These are phyloP conservation scores for Poecilia wingei DNA, from an alignment of 2,797 vertebrate species.

Conservation along the genomic window DNA sequence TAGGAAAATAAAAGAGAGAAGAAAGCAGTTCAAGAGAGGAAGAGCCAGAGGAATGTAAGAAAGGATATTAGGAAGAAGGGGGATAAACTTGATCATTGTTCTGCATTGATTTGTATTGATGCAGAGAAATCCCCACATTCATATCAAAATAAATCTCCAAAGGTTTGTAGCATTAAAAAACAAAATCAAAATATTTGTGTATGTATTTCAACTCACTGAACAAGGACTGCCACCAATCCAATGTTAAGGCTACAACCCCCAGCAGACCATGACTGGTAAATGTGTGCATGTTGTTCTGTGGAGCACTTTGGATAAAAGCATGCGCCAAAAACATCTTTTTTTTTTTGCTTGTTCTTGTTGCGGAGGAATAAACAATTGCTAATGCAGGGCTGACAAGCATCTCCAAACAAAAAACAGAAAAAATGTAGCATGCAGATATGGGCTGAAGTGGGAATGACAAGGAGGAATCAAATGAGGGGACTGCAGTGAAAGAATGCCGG, in stretches of 20 bases:
- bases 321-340: conserved; percentile 47
- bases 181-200: not conserved
- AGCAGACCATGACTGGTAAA: conserved; percentile 28
- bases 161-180: not conserved
- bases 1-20: conserved; percentile 42
- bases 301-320: conserved; percentile 66
- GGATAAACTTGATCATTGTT: not conserved
- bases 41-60: conserved; percentile 8
- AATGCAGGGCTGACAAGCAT: conserved; percentile 35
- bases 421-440: conserved; percentile 33
- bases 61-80: conserved; percentile 9
- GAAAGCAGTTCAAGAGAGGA: conserved; percentile 27
- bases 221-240: conserved; percentile 7
- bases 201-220: not conserved
- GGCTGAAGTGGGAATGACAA: conserved; percentile 39
- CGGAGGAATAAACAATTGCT: conserved; percentile 39
- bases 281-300: conserved; percentile 30
- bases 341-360: conserved; percentile 37
- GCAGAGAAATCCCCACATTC: not conserved
- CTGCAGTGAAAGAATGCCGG: conserved; percentile 39
- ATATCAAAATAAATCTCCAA: conserved; percentile 5
- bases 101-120: not conserved
- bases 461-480: conserved; percentile 39
- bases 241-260: conserved; percentile 35
- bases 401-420: not conserved